Evolutionary conservation across 2,113 vertebrate species (phyloP), one percentile per base, ranked within the genome.

Genomic region (Hemiprocne comata): DNA sequence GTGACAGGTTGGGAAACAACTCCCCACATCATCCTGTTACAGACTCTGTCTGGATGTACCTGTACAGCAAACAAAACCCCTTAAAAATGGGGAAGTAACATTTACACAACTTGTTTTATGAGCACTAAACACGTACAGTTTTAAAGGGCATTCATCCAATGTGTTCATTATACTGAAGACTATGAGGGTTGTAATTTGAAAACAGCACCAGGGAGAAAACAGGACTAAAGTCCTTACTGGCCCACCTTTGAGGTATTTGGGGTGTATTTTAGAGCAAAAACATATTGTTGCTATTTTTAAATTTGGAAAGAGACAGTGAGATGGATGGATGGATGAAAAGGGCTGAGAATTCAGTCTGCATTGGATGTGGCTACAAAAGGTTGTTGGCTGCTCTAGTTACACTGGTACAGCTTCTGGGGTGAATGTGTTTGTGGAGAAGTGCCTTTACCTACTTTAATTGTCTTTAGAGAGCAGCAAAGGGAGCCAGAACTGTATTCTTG

Each of bases 91-190:
- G 8, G 13, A 48, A 53, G 50, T 17, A 87, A 42, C 7, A 19
- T 19, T 71, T 54, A 26, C 13, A 20, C 19, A 61, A 6, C 17
- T 34, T 17, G 5, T 55, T 85, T 66, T 29, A n/a, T 3, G 20
- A 46, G 40, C 20, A 11, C 36, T 34, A 7, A 61, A 24, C 12
- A 36, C 55, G 28, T 9, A 4, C 1, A 10, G 53, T 21, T 33
- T 33, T 24, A 2, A 61, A n/a, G n/a, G 21, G 11, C 31, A 7
- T 7, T 33, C 0, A 14, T 4, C 7, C 1, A 4, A 42, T 7
- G 48, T 7, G 20, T 34, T 24, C 33, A 11, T 65, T 64, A 14
- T 4, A 11, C 10, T 29, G 29, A 50, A 46, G 20, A 25, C 40
- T 42, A 8, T 4, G 19, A 80, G 17, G 24, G 24, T 17, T 80